Evolutionary conservation across 2,888 invertebrate species (phyloP).

Genomic region (Opisthograptis luteolata): DNA sequence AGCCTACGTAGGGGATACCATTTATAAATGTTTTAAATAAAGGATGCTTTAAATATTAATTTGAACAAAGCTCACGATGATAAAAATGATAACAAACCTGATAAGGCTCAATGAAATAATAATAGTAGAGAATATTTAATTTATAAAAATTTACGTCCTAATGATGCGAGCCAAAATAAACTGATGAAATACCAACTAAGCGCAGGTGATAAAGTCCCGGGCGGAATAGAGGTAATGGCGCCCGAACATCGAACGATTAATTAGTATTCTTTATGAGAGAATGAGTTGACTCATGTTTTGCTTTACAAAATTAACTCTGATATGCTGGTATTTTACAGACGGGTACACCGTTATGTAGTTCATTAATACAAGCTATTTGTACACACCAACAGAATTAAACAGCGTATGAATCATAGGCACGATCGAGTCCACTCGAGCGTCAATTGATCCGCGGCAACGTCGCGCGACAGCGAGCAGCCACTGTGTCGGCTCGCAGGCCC

Average conservation of each 20-base stretch:
- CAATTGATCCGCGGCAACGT: constrained; percentile 9
- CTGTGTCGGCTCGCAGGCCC: not conserved
- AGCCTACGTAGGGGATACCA: not conserved
- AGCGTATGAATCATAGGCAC: too few relatives aligned
- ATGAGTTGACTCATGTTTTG: too few relatives aligned
- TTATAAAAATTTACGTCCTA: too few relatives aligned
- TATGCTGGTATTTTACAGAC: too few relatives aligned
- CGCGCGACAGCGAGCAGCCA: not conserved
- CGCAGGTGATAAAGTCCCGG: constrained; percentile 12
- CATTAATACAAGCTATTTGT: constrained; percentile 2
- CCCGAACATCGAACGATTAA: constrained; percentile 21
- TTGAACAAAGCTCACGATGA: too few relatives aligned
- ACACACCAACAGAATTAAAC: not conserved
- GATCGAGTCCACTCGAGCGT: constrained; percentile 4
- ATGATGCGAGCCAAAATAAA: not conserved
- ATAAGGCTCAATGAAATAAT: constrained; percentile 2
- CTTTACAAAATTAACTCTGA: too few relatives aligned
- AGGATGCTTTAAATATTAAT: not conserved
- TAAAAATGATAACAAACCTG: not conserved
- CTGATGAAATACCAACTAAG: constrained; percentile 11
- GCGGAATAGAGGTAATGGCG: constrained; percentile 23
- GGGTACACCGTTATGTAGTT: not conserved
- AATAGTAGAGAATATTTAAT: too few relatives aligned
- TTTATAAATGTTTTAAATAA: too few relatives aligned
- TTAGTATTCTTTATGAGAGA: too few relatives aligned